phyloP scores from a whole-genome alignment of 2,113 vertebrate species.

The Myotis yumanensis region DNA sequence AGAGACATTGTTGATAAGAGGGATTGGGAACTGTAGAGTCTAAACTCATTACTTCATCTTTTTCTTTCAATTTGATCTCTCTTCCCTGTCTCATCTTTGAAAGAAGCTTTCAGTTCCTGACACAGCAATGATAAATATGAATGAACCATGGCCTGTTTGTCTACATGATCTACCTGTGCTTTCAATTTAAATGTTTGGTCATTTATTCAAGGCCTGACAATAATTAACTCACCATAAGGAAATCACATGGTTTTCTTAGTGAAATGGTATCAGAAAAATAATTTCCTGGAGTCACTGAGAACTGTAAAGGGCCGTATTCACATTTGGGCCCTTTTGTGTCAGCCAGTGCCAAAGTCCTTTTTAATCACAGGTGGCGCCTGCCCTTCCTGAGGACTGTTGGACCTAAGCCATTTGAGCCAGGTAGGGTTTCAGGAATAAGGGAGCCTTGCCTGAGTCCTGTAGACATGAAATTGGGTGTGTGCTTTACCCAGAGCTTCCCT shows the following conservation, averaged over 20 bases:
- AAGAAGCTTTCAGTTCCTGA: background rate
- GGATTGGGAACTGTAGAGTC: background rate
- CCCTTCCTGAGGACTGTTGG: background rate
- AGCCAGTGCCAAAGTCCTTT: conserved; percentile 34
- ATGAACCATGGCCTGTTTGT: background rate
- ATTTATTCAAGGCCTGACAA: conserved; percentile 37
- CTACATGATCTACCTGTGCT: background rate
- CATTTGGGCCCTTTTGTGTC: background rate
- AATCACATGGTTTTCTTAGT: conserved; percentile 43
- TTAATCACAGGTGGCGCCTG: background rate
- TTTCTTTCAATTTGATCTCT: background rate
- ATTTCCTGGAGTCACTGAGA: conserved; percentile 11
- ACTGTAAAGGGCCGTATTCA: conserved; percentile 5
- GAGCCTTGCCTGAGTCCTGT: background rate
- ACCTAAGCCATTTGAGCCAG: background rate
- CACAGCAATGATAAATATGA: background rate
- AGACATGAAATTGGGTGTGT: background rate
- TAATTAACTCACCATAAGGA: conserved; percentile 54
- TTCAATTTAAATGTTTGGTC: background rate
- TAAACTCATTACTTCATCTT: background rate
- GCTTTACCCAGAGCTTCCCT: background rate
- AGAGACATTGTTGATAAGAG: background rate
- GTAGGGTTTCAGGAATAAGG: background rate
- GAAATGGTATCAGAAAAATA: conserved; percentile 28
- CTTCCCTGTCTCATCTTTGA: background rate